Evolutionary conservation across 2,797 vertebrate genomes (phyloP), one percentile per base, ranked within the genome.

Genomic region (Oryzias dopingdopingensis): DNA sequence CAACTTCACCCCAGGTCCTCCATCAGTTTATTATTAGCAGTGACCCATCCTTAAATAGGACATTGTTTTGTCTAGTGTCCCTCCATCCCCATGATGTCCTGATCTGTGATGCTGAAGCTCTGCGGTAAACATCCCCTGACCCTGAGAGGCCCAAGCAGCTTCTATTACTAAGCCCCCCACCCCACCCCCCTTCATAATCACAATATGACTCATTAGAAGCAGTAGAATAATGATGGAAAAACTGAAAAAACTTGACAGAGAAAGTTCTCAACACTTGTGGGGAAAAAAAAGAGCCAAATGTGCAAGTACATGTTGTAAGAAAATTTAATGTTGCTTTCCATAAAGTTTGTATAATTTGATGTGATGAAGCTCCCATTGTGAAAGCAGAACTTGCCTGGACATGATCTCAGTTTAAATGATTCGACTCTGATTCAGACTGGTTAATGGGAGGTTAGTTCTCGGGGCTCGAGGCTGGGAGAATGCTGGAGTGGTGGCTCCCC

Each of bases 111-210:
- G 77, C 74, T 81, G 73, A 80, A 70, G 49, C 62, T 1, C 40
- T 56, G 50, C 29, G 0, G 81, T 87, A 90, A 91, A 91, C 88
- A 88, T 91, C 88, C 87, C 89, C 72, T 79, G 73, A 81, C 60
- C 65, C 23, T 15, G 41, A 41, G 15, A 56, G 65, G 56, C 52
- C 51, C 6, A 48, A 70, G 40, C 72, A 71, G 40, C 72, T 74
- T 64, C 58, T 48, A 66, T 49, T 52, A 62, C 75, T 56, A 60
- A 69, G 64, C 54, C 62, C 49, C 16, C 58, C 22, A 37, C 47
- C n/a, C 20, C 20, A 22, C 20, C 20, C 20, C 20, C 20, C 20
- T 22, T 58, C 49, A 59, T 76, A 26, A 26, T 6, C 51, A 32
- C 32, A 37, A 37, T 12, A 4, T 32, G 29, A 32, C 8, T 12